A percentile compares a stretch with the other conserved stretches of the same genome.
These are phyloP conservation scores for Stenopsyche tienmushanensis DNA, from an alignment of 1,140 invertebrate species.

Conservation along the genomic window DNA sequence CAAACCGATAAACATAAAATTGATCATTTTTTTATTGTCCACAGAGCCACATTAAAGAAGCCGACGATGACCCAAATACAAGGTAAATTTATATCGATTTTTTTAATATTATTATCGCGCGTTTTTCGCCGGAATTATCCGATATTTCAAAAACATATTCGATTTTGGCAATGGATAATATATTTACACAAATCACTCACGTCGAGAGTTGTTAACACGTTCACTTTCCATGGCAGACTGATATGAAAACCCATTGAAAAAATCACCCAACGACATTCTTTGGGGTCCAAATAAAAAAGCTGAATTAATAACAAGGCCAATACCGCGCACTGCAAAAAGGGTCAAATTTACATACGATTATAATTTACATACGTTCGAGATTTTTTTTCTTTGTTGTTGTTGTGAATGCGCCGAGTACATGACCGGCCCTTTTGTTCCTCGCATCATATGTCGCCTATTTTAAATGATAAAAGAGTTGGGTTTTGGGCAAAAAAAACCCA, in stretches of 20 bases:
- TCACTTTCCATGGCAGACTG: conserved; percentile 9
- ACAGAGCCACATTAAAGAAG: too few species aligned
- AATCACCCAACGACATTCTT: not conserved
- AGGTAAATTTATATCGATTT: not conserved
- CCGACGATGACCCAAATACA: too few species aligned
- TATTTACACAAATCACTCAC: conserved; percentile 1
- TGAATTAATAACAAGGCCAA: conserved; percentile 15
- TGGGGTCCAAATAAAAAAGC: not conserved
- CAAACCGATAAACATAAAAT: too few species aligned
- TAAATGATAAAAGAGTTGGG: conserved; percentile 35
- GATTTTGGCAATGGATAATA: too few species aligned
- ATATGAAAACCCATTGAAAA: not conserved
- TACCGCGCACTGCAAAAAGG: conserved; percentile 20
- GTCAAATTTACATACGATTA: conserved; percentile 41
- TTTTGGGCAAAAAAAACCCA: too few species aligned
- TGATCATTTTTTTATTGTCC: too few species aligned
- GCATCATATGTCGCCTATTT: conserved; percentile 37
- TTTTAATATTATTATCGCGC: too few species aligned
- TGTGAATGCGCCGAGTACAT: conserved; percentile 19
- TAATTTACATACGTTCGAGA: conserved; percentile 38
- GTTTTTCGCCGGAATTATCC: too few species aligned
- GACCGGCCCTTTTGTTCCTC: conserved; percentile 32
- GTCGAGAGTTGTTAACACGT: conserved; percentile 11
- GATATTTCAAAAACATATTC: too few species aligned
- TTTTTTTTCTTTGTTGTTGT: conserved; percentile 31